phyloP scores from a whole-genome alignment of 2,113 vertebrate species.

The Sinocyclocheilus anshuiensis region DNA sequence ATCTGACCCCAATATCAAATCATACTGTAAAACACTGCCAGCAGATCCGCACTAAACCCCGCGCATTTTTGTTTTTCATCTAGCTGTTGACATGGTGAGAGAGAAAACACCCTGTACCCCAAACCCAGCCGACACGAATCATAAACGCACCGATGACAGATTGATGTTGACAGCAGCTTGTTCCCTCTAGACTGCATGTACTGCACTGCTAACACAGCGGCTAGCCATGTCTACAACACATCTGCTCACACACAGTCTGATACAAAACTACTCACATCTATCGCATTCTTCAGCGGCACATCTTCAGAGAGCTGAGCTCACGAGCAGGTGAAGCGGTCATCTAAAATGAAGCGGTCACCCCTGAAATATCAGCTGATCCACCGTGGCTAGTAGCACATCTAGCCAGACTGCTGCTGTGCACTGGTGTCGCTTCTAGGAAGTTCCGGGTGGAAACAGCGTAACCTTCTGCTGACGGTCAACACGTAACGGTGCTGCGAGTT shows the following conservation, averaged over 20 bases:
- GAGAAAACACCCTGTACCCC: conserved; percentile 18
- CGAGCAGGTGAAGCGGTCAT: conserved; percentile 4
- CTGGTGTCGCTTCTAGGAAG: conserved; percentile 35
- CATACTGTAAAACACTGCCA: background rate
- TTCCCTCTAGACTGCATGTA: conserved; percentile 10
- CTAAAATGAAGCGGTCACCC: conserved; percentile 14
- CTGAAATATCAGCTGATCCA: conserved; percentile 6
- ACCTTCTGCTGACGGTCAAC: background rate
- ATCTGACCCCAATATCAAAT: conserved; percentile 12
- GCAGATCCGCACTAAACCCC: conserved; percentile 8
- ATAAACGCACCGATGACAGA: background rate
- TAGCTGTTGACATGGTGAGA: background rate
- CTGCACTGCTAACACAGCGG: conserved; percentile 28
- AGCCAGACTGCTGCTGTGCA: conserved; percentile 34
- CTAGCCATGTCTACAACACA: conserved; percentile 28
- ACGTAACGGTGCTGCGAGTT: too few species aligned
- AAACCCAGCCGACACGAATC: background rate
- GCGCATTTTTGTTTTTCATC: background rate
- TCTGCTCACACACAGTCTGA: background rate
- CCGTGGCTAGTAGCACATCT: conserved; percentile 37
- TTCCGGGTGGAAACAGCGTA: conserved; percentile 42
- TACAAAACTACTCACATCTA: conserved; percentile 41
- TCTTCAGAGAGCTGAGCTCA: background rate
- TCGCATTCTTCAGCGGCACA: conserved; percentile 46
- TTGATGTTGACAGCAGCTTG: conserved; percentile 14